Evolutionary conservation across 2,888 invertebrate species (phyloP).

Genomic region (Pecten maximus): DNA sequence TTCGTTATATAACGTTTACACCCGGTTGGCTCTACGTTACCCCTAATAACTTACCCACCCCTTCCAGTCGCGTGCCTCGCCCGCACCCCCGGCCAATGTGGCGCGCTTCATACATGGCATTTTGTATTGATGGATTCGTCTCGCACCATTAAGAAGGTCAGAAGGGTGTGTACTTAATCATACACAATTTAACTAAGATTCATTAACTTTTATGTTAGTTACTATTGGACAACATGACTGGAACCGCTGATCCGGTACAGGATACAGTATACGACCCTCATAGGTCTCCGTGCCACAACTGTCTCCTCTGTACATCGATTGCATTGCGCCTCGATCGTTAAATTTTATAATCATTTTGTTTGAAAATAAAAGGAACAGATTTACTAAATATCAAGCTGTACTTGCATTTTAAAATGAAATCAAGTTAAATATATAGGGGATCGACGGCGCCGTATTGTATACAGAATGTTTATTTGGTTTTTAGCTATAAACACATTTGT

Average conservation of each 20-base stretch:
- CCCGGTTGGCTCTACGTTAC: neutral
- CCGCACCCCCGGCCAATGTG: conserved; percentile 5
- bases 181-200: conserved; percentile 13
- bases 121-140: neutral
- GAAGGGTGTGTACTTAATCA: conserved; percentile 4
- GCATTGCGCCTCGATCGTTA: neutral
- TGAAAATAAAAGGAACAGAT: neutral
- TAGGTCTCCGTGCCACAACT: neutral
- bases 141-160: conserved; percentile 32
- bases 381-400: neutral
- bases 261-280: neutral
- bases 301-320: neutral
- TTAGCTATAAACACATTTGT: neutral
- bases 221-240: neutral
- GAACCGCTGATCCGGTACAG: neutral
- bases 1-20: conserved; percentile 18
- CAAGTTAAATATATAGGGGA: neutral
- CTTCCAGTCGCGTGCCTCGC: conserved; percentile 26
- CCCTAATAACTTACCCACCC: neutral
- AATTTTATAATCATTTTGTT: neutral
- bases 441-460: neutral
- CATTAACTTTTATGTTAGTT: conserved; percentile 20
- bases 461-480: neutral
- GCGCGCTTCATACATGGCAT: neutral
- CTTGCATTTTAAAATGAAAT: neutral